Conservation (phyloP, 2,888 invertebrate species). For the Tiliacea citrago region DNA sequence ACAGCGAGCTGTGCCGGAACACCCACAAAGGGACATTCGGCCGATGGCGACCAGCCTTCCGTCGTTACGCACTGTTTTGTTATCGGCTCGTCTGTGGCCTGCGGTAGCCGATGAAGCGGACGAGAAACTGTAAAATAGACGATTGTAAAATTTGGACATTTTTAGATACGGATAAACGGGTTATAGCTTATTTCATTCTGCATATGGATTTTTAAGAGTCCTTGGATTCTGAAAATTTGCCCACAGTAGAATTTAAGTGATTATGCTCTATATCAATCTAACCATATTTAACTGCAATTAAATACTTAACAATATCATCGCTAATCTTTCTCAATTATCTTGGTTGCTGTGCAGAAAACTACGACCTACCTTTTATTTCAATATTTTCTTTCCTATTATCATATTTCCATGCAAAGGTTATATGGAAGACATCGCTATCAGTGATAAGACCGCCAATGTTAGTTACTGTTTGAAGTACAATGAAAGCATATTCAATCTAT, state of each 20-base stretch:
- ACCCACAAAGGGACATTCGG: slow-evolving; percentile 83
- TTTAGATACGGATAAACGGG: background rate
- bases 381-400: background rate
- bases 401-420: background rate
- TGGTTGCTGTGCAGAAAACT: background rate
- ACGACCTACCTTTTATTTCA: background rate
- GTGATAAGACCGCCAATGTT: too few species aligned
- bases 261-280: background rate
- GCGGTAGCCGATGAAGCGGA: slow-evolving; percentile 55
- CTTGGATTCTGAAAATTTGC: background rate
- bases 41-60: slow-evolving; percentile 78
- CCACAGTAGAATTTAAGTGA: background rate
- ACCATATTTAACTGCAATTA: background rate
- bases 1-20: slow-evolving; percentile 68
- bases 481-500: background rate
- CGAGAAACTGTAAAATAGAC: fast-evolving
- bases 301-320: background rate
- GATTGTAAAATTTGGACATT: background rate
- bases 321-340: background rate
- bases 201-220: background rate
- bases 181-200: background rate
- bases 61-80: slow-evolving; percentile 85
- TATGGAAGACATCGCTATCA: background rate
- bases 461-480: background rate
- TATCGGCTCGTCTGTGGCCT: slow-evolving; percentile 65